Evolutionary conservation across 2,888 invertebrate genomes (phyloP), one percentile per base, ranked within the genome.

Genomic region (Amphipoea oculea): DNA sequence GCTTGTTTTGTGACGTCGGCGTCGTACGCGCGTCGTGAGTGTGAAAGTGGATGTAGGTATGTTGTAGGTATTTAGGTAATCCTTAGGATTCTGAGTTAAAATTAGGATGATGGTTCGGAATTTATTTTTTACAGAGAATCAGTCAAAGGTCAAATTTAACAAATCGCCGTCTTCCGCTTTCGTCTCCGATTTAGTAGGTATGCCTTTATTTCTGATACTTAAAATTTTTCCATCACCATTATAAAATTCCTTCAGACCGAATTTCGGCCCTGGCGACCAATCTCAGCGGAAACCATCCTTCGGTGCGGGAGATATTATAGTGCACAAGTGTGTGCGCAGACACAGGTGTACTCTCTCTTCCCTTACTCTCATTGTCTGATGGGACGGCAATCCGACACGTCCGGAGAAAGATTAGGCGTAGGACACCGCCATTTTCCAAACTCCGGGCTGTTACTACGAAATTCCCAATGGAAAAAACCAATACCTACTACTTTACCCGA

Each of bases 1-100:
- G 62, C 20, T 62, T 23, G 54, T 68, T 71, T 40, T 23, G n/a
- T 67, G 60, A 74, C 78, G 67, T 74, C 81, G 68, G 68, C 78
- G 63, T 72, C 77, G 71, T 40, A 45, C 48, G 29, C 36, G 23
- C 42, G n/a, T 69, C 65, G 48, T 57, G 72, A n/a, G 42, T 66
- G 14, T 48, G 45, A 65, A 69, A 51, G 60, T 72, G 40, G 45
- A 29, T 75, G 45, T 11, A 11, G 9, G 36, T 63, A 9, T 54
- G n/a, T 42, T 73, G 67, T n/a, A n/a, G n/a, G n/a, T 74, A 23
- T 9, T n/a, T 81, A 36, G 3, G 36, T 36, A 68, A 81, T 54
- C 48, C 11, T 57, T 51, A 63, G 9, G 20, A n/a, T 65, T 29
- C 3, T 57, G 57, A 17, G 0, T 29, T 73, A n/a, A 12, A 42